Evolutionary conservation across 2,888 invertebrate species (phyloP), one percentile per base, ranked within the genome.

Genomic region (Protonemura montana): DNA sequence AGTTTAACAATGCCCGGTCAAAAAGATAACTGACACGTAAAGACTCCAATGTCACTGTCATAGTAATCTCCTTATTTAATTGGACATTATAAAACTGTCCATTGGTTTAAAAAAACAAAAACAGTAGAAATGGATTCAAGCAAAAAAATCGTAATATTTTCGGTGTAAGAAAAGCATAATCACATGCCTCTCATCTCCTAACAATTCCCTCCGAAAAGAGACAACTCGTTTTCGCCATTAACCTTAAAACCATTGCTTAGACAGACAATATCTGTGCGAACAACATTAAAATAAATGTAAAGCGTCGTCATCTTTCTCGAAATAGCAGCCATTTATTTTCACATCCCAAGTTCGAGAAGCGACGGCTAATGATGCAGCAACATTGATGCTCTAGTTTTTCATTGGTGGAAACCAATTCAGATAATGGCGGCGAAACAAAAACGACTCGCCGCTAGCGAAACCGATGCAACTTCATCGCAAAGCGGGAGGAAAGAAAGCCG

Each of bases 281-380:
- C 78, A 26, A 7, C 78, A 78, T 78, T 78, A 78, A 25, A 78
- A 78, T 78, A 78, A 78, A 78, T 78, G 16, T 78, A 78, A 78
- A 78, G 25, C 78, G 28, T 28, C 26, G 27, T 78, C 78, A 78
- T 78, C 78, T 78, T 28, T 78, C 78, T 28, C 26, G 78, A 26
- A 78, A 26, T 78, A 28, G 28, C 59, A 16, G 28, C 78, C 78
- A 78, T 78, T 78, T 28, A 27, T 27, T 78, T 78, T 26, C 28
- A 78, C 28, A 26, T 1, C 78, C 16, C 26, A 26, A 2, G 59
- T 59, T 27, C 26, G 0, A 26, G 28, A 7, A 78, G 78, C 78
- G 16, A 13, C 26, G 13, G 28, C 78, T 78, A 78, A 78, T 78
- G 78, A 78, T 78, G 78, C 78, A 78, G 78, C 27, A 28, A 78